Base-by-base conservation (phyloP, 2,888 invertebrate genomes). In the Sympetrum striolatum region DNA sequence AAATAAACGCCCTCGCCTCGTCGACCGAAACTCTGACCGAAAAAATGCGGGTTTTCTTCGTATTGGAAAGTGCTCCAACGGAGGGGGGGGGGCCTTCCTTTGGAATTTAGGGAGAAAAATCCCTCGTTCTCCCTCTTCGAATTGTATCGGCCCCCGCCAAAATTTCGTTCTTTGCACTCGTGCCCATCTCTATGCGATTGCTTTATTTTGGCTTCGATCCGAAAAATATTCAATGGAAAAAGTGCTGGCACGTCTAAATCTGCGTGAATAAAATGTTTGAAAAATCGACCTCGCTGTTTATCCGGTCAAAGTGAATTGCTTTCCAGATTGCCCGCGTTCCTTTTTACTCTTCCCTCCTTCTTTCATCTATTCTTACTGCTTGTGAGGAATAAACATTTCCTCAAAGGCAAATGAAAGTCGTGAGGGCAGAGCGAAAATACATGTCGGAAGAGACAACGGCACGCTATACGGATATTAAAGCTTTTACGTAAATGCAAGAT, bases 131-230 rank as follows among this genome's bases (percentile, higher is more conserved):
- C 44, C 31, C 73, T 31, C 73, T 25, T 31, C 18, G 31, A 3
- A 73, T 73, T 31, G 73, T 31, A 73, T 73, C 73, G 73, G 8
- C 31, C 3, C 15, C 18, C 64, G 39, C 35, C 37, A 37, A 15
- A 35, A 37, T 10, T 44, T 44, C 44, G 10, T 60, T 37, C 53
- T 6, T 60, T 35, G 3, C 58, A 5, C 4, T 48, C 31, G 25
- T 14, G n/a, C 81, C 48, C 53, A 35, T 35, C 35, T 81, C 81
- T 25, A n/a, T 48, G 31, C 25, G 15, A 82, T 58, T 58, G 58
- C 82, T 82, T 58, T 82, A 58, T 58, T 80, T 53, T 15, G 82
- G 82, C 82, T 82, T 82, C 58, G 82, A 82, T 82, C 82, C 53
- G 35, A 53, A 35, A 82, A 82, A 82, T 35, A 82, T 81, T 53